phyloP scores from a whole-genome alignment of 2,113 vertebrate genomes.

The Pelobates fuscus region DNA sequence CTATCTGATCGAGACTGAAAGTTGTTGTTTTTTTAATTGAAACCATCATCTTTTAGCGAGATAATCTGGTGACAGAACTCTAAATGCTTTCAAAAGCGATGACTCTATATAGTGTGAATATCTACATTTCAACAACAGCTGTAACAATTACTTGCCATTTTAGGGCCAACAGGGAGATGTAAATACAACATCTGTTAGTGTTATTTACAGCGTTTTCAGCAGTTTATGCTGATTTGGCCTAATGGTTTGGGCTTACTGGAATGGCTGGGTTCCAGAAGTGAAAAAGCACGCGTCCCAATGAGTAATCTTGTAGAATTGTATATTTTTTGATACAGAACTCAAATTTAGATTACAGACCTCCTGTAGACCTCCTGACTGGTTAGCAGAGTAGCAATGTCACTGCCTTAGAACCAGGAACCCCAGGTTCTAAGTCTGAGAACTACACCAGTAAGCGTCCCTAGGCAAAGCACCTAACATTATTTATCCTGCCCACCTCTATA shows the following conservation, averaged over 20 bases:
- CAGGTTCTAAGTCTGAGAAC: too few relatives aligned
- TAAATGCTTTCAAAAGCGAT: too few relatives aligned
- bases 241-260: background rate
- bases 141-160: slow-evolving; percentile 14
- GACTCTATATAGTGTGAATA: background rate
- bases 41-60: too few relatives aligned
- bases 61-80: too few relatives aligned
- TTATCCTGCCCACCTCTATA: too few relatives aligned
- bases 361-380: background rate
- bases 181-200: slow-evolving; percentile 1
- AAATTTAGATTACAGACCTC: background rate
- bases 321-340: background rate
- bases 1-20: too few relatives aligned
- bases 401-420: too few relatives aligned
- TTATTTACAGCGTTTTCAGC: slow-evolving; percentile 9
- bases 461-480: too few relatives aligned
- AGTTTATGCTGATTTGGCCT: slow-evolving; percentile 9
- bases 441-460: too few relatives aligned
- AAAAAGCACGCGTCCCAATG: background rate
- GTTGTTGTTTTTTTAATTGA: too few relatives aligned
- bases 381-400: too few relatives aligned
- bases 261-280: background rate
- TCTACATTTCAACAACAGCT: slow-evolving; percentile 5
- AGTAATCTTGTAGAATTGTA: background rate
- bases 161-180: background rate